These are phyloP conservation scores for Drosophila bocqueti DNA, from an alignment of 1,140 invertebrate genomes.

Conservation along the genomic window DNA sequence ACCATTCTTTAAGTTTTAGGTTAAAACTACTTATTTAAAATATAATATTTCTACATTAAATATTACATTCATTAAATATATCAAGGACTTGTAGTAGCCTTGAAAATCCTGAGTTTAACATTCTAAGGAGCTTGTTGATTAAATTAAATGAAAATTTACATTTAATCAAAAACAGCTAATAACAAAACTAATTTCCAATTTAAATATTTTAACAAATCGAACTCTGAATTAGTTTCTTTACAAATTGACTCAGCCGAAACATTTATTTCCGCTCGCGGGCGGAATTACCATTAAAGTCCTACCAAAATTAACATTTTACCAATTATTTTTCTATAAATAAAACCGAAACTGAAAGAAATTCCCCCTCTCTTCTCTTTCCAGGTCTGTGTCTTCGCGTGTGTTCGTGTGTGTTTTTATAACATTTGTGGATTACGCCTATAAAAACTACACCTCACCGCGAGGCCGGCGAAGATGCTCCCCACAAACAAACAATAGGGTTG, in stretches of 20 bases:
- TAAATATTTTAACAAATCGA: background rate
- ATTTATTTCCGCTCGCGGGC: background rate
- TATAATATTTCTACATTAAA: no score
- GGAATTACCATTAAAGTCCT: constrained; percentile 7
- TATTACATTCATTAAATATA: no score
- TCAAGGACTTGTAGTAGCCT: background rate
- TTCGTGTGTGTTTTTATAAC: constrained; percentile 55
- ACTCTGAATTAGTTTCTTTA: background rate
- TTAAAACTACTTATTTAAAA: no score
- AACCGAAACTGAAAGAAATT: background rate
- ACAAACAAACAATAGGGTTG: constrained; percentile 51
- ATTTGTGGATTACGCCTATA: constrained; percentile 72
- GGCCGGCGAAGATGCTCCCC: constrained; percentile 19
- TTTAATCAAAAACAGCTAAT: background rate
- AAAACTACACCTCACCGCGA: constrained; percentile 62
- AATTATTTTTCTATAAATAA: constrained; percentile 13
- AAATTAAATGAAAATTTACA: background rate
- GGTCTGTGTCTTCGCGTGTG: constrained; percentile 38
- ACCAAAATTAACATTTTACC: constrained; percentile 12
- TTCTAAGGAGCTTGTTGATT: no score
- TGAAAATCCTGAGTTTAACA: no score
- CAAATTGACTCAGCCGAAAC: background rate
- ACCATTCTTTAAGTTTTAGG: no score
- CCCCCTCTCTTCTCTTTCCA: constrained; percentile 60
- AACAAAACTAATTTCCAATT: background rate